phyloP scores from a whole-genome alignment of 1,140 invertebrate genomes.

The Atta colombica region DNA sequence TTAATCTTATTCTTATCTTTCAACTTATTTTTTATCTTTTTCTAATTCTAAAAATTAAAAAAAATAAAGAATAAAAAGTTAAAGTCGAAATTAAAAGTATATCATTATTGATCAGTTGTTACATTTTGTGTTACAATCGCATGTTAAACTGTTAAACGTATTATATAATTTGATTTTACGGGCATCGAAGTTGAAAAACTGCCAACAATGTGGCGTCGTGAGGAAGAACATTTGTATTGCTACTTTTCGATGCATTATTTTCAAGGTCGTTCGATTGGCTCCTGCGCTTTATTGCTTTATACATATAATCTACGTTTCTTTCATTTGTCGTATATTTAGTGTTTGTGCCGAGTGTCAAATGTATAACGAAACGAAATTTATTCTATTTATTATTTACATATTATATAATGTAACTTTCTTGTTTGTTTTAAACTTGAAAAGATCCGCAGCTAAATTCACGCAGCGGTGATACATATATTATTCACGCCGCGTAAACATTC shows the following conservation, averaged over 20 bases:
- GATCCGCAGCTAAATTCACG: background rate
- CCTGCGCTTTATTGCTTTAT: background rate
- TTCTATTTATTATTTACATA: background rate
- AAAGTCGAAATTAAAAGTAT: no score
- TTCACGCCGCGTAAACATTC: background rate
- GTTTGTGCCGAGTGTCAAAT: background rate
- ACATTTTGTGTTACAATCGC: background rate
- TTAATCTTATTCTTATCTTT: no score
- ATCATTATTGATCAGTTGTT: no score
- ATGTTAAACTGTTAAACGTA: background rate
- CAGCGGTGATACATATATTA: background rate
- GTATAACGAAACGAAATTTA: background rate
- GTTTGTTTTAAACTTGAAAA: background rate
- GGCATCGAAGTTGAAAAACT: background rate
- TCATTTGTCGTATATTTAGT: no score
- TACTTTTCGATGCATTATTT: background rate
- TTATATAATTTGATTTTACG: background rate
- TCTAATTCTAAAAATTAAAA: no score
- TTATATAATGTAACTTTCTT: background rate
- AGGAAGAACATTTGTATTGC: background rate
- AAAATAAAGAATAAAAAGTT: no score
- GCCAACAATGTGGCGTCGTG: background rate
- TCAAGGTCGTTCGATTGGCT: conserved; percentile 14
- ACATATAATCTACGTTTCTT: background rate
- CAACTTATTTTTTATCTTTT: no score